phyloP scores from a whole-genome alignment of 1,140 invertebrate species.

The Wiebesia pumilae region DNA sequence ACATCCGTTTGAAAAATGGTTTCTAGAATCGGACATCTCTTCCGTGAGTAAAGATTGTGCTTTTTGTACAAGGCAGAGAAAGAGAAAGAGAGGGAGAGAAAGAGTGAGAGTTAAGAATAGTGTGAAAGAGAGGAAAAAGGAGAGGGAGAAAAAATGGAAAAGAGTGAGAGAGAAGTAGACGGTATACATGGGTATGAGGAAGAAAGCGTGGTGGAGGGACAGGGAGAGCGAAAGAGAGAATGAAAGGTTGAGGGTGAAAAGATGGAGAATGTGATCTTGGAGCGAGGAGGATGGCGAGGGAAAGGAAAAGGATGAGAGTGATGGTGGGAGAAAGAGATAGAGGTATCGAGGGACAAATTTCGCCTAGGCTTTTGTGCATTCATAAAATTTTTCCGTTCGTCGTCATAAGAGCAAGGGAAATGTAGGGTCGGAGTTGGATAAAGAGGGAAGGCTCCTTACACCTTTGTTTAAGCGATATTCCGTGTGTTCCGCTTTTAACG shows the following conservation, averaged over 20 bases:
- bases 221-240: slow-evolving; percentile 47
- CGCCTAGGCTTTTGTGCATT: too few relatives aligned
- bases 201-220: neutral
- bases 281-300: neutral
- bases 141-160: neutral
- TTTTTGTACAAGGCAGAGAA: too few relatives aligned
- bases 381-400: too few relatives aligned
- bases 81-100: too few relatives aligned
- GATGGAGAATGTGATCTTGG: too few relatives aligned
- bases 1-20: slow-evolving; percentile 62
- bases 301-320: neutral
- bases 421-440: too few relatives aligned
- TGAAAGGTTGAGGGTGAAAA: too few relatives aligned
- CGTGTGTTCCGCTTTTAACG: slow-evolving; percentile 58
- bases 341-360: too few relatives aligned
- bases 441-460: too few relatives aligned
- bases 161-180: neutral
- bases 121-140: too few relatives aligned
- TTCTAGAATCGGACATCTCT: slow-evolving; percentile 60
- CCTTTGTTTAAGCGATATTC: slow-evolving; percentile 48
- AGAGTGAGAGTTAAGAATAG: too few relatives aligned
- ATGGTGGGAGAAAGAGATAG: slow-evolving; percentile 41
- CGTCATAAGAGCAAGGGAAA: too few relatives aligned
- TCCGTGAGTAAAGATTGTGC: slow-evolving; percentile 22
- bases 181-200: slow-evolving; percentile 41